Evolutionary conservation across 2,113 vertebrate genomes (phyloP).

Genomic region (Orthonyx spaldingii): DNA sequence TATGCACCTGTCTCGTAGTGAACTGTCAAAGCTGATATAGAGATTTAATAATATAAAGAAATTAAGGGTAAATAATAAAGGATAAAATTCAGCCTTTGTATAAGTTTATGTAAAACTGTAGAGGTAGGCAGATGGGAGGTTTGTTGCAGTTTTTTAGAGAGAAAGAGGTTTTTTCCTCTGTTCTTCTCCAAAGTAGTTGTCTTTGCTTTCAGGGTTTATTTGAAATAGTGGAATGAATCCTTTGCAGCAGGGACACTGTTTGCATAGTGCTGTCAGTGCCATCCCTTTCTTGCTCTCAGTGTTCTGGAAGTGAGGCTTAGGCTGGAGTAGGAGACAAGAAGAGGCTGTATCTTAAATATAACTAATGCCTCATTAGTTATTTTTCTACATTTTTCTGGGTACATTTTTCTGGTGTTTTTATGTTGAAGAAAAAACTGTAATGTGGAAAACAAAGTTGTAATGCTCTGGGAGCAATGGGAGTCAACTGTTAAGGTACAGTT

Average conservation of each 20-base stretch:
- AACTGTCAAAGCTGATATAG: background rate
- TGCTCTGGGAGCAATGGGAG: background rate
- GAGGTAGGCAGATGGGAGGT: background rate
- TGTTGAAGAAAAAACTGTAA: background rate
- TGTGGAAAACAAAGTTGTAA: background rate
- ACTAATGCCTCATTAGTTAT: accelerated
- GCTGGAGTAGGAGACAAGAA: background rate
- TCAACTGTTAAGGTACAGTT: background rate
- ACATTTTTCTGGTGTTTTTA: background rate
- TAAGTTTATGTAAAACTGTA: background rate
- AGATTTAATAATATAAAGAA: background rate
- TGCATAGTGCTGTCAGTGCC: background rate
- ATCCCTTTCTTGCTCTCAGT: background rate
- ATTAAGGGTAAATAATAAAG: background rate
- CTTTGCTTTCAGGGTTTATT: background rate
- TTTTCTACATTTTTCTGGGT: too few species aligned
- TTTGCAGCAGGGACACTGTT: background rate
- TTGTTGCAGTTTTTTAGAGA: background rate
- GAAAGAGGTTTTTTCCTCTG: background rate
- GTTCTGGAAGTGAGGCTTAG: background rate
- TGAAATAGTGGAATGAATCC: background rate
- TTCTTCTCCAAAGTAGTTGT: background rate
- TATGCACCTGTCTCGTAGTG: background rate
- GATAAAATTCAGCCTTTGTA: background rate
- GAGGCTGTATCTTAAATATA: background rate